Evolutionary conservation across 2,113 vertebrate genomes (phyloP).

Genomic region (Physeter macrocephalus): DNA sequence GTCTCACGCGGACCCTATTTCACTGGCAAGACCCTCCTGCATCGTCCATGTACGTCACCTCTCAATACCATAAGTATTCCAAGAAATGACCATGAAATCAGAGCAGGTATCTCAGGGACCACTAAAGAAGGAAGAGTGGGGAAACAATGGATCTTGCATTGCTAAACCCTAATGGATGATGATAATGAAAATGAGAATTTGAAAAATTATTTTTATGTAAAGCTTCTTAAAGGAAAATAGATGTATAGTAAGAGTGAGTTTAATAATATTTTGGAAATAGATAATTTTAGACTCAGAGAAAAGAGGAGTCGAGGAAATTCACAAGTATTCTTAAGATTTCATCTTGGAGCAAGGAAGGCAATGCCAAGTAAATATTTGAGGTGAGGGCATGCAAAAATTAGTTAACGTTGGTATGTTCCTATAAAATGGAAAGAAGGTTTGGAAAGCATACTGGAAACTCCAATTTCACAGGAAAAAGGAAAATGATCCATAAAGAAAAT

Average conservation of each 20-base stretch:
- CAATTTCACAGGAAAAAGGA: not conserved
- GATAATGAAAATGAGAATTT: not conserved
- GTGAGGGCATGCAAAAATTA: not conserved
- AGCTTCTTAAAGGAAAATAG: not conserved
- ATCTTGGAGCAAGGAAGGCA: not conserved
- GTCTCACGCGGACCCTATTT: not conserved
- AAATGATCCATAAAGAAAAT: not conserved
- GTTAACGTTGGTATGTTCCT: not conserved
- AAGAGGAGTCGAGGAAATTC: not conserved
- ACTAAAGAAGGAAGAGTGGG: not conserved
- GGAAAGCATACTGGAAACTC: not conserved
- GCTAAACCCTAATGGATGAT: not conserved
- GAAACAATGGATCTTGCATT: not conserved
- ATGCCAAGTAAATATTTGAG: not conserved
- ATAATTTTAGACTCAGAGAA: not conserved
- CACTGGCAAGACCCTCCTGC: not conserved
- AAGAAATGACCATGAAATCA: not conserved
- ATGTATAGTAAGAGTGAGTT: not conserved
- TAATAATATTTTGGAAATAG: not conserved
- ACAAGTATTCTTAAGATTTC: not conserved
- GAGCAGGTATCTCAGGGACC: not conserved
- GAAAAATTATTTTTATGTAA: not conserved
- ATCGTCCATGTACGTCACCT: rapidly evolving
- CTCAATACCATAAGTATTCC: not conserved
- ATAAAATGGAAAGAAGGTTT: not conserved